These are phyloP conservation scores for Anguilla pacifica DNA, from an alignment of 2,797 vertebrate species.

Conservation along the genomic window DNA sequence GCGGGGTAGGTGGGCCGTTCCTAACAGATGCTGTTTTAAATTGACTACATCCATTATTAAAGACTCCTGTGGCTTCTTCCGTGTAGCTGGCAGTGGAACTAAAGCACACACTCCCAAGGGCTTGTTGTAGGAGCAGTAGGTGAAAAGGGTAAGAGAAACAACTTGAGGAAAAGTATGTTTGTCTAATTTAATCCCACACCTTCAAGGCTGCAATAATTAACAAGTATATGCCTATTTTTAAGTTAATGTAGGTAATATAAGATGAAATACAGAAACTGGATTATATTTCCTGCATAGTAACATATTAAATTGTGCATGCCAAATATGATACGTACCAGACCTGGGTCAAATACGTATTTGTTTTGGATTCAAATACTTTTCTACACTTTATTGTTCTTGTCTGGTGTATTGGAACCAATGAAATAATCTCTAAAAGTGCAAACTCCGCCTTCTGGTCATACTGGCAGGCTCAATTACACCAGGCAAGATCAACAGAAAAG, in stretches of 20 bases:
- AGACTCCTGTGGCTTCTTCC: neutral
- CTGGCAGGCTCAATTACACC: too few species aligned
- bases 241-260: neutral
- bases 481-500: too few species aligned
- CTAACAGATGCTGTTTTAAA: neutral
- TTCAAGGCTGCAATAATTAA: neutral
- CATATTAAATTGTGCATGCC: too few species aligned
- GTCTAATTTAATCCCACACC: neutral
- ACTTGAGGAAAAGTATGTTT: neutral
- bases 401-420: too few species aligned
- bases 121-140: neutral
- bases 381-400: too few species aligned
- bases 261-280: neutral
- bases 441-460: too few species aligned
- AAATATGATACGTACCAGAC: too few species aligned
- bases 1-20: neutral
- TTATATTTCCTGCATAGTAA: neutral
- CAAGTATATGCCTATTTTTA: neutral
- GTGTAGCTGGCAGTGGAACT: neutral
- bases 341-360: too few species aligned
- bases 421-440: too few species aligned
- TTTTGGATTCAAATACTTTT: too few species aligned
- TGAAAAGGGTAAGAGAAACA: neutral
- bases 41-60: neutral
- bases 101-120: neutral